Conservation (phyloP, 2,113 vertebrate species). For the Halichoerus grypus region DNA sequence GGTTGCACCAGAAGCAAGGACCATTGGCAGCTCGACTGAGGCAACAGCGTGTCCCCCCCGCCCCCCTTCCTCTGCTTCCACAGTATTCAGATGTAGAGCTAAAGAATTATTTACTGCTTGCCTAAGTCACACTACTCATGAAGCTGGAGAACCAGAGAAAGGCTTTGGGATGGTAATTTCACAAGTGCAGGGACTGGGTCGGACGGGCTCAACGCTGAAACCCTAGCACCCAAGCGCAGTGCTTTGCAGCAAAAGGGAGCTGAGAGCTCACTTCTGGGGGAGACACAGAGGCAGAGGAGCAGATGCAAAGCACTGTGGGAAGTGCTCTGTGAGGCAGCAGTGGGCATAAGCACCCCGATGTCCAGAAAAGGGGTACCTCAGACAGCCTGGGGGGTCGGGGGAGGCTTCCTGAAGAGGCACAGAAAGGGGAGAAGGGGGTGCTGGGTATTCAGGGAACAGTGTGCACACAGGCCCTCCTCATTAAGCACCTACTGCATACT, state of each 20-base stretch:
- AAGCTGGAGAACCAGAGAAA: background rate
- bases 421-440: too few species aligned
- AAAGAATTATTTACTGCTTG: background rate
- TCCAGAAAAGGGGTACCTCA: background rate
- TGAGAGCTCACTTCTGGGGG: background rate
- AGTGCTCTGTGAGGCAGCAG: background rate
- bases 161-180: background rate
- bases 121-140: background rate
- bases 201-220: background rate
- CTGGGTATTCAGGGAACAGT: accelerated
- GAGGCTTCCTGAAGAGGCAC: background rate
- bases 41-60: background rate
- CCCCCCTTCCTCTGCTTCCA: background rate
- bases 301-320: background rate
- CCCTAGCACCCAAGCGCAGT: background rate
- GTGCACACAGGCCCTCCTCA: background rate
- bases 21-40: background rate
- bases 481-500: background rate
- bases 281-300: background rate
- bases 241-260: background rate
- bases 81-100: background rate
- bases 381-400: background rate
- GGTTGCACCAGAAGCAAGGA: background rate
- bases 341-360: background rate
- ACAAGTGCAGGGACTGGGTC: background rate